A percentile compares a stretch with the other conserved stretches of the same genome.
Conservation (phyloP, 2,797 vertebrate species). For the Chelidonichthys spinosus region DNA sequence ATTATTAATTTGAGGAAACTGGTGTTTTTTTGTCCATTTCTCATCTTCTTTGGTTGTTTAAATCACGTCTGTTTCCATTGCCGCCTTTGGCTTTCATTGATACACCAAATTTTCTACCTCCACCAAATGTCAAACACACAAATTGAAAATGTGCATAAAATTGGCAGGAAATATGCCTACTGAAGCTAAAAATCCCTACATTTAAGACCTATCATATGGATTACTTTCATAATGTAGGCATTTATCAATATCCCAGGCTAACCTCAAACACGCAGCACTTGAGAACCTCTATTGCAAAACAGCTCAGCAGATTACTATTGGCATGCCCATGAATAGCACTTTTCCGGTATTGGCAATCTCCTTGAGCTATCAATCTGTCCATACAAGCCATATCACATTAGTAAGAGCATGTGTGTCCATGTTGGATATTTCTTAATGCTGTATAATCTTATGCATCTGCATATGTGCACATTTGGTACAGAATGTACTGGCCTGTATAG, state of each 20-base stretch:
- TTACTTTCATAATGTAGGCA: background rate
- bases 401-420: constrained; percentile 3
- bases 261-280: background rate
- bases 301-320: background rate
- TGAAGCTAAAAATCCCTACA: background rate
- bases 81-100: background rate
- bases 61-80: background rate
- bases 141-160: background rate
- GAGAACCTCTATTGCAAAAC: constrained; percentile 1
- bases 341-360: constrained; percentile 16
- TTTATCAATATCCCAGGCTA: background rate
- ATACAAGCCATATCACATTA: constrained; percentile 1
- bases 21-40: background rate
- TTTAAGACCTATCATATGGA: constrained; percentile 5
- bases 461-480: constrained; percentile 40
- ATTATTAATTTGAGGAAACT: background rate
- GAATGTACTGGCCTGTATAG: constrained; percentile 43
- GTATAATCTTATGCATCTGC: constrained; percentile 30
- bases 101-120: background rate
- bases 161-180: background rate
- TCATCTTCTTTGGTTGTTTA: background rate
- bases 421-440: background rate
- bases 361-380: background rate
- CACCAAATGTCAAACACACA: background rate
- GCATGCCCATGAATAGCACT: constrained; percentile 2